Base-by-base conservation (phyloP, 2,113 vertebrate genomes). In the Vulpes lagopus region DNA sequence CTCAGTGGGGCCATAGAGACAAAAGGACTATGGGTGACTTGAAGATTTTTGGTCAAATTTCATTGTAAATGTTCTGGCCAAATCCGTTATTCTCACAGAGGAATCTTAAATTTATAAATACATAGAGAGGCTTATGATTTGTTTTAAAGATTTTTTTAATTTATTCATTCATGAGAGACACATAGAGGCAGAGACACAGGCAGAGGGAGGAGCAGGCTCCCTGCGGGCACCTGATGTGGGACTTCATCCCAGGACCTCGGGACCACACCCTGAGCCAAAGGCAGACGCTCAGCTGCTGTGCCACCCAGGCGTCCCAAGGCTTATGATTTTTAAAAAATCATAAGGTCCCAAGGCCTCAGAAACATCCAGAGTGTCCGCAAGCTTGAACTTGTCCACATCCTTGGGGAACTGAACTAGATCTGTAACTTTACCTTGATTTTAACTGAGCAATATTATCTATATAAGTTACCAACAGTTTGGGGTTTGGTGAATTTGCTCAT, bases 51-150 rank as follows among this genome's bases (percentile, higher is more conserved):
- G 22, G 38, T 57, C 80, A 76, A 64, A 71, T 82, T 91, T 93
- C 74, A 38, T 93, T 22, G 30, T 74, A 12, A 90, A 38, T 27
- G 71, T n/a, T 84, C 82, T 96, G 11, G 12, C 53, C 35, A 43
- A 38, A 81, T 32, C 82, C 8, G 10, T 67, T 89, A 81, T 91
- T 30, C 7, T 96, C 16, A 90, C 22, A 57, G 76, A 85, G 78
- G 35, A 78, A 76, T 17, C 35, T 95, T 67, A 65, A 71, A n/a
- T 93, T 83, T 89, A 67, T 92, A 81, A 64, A 69, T 79, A 60
- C 35, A 49, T 20, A 25, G 59, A 80, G 32, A 49, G n/a, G 79
- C 62, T 38, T 64, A n/a, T 81, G 49, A 35, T 55, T 64, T 60
- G 43, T 60, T 60, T 60, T 23, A 23, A 60, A 59, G 8, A 60